Conservation (phyloP, 2,113 vertebrate species). For the Atrichornis clamosus region DNA sequence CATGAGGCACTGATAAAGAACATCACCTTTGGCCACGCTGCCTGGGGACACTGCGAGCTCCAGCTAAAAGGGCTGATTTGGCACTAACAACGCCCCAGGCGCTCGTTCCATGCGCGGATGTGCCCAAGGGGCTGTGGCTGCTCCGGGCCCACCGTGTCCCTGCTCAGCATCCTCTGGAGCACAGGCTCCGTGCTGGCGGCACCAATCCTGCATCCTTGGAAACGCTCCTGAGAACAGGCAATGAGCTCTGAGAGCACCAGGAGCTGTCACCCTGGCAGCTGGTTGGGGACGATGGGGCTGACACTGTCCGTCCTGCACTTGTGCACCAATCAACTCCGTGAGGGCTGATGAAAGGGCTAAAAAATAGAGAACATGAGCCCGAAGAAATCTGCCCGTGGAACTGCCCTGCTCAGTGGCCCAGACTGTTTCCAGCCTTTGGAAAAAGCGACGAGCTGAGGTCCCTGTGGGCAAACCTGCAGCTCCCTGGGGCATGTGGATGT, state of each 20-base stretch:
- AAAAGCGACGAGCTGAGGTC: accelerated
- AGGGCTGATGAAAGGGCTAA: background rate
- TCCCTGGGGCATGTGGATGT: accelerated
- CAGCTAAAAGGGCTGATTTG: background rate
- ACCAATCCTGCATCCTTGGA: background rate
- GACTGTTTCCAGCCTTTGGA: background rate
- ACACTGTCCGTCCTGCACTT: background rate
- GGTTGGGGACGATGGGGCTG: background rate
- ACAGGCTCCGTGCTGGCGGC: accelerated
- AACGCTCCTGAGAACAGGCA: accelerated
- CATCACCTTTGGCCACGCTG: slow-evolving; percentile 40
- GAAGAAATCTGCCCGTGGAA: background rate
- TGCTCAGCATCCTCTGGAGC: background rate
- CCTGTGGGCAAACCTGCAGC: accelerated
- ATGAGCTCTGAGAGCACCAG: accelerated
- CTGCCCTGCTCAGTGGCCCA: background rate
- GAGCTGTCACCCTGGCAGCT: accelerated
- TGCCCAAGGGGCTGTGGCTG: background rate
- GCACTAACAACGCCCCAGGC: background rate
- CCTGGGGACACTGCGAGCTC: background rate
- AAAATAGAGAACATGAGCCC: background rate
- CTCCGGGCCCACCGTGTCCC: background rate
- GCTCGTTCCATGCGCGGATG: accelerated
- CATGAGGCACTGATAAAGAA: background rate
- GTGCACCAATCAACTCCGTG: background rate